phyloP scores from a whole-genome alignment of 2,113 vertebrate genomes.

The Chaenogobius annularis region DNA sequence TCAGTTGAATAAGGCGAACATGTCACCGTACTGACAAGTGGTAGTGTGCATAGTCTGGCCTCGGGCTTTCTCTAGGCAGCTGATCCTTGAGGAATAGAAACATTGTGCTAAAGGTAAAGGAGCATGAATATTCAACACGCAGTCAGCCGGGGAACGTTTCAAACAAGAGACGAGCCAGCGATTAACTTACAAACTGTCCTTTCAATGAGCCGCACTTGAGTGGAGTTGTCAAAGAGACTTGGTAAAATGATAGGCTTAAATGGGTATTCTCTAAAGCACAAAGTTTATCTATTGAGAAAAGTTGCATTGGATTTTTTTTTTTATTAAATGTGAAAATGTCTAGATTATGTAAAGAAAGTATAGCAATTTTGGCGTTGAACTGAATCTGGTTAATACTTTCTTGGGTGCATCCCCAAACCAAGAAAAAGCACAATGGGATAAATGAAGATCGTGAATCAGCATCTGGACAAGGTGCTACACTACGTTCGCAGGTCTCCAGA shows the following conservation, averaged over 20 bases:
- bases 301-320: neutral
- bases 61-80: constrained; percentile 37
- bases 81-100: constrained; percentile 45
- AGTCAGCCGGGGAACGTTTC: constrained; percentile 22
- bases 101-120: constrained; percentile 42
- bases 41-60: constrained; percentile 29
- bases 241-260: neutral
- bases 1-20: constrained; percentile 59
- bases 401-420: no score
- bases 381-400: neutral
- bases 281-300: neutral
- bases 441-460: neutral
- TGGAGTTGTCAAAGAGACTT: neutral
- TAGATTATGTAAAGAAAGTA: no score
- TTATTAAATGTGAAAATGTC: no score
- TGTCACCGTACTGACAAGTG: constrained; percentile 44
- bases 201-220: neutral
- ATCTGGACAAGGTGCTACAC: neutral
- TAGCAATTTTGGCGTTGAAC: no score
- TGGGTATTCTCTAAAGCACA: neutral
- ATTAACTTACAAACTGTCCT: constrained; percentile 9
- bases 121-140: constrained; percentile 53
- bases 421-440: no score
- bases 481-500: no score
- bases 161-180: constrained; percentile 21